Base-by-base conservation (phyloP, 2,888 invertebrate genomes). In the Cerastis rubricosa region DNA sequence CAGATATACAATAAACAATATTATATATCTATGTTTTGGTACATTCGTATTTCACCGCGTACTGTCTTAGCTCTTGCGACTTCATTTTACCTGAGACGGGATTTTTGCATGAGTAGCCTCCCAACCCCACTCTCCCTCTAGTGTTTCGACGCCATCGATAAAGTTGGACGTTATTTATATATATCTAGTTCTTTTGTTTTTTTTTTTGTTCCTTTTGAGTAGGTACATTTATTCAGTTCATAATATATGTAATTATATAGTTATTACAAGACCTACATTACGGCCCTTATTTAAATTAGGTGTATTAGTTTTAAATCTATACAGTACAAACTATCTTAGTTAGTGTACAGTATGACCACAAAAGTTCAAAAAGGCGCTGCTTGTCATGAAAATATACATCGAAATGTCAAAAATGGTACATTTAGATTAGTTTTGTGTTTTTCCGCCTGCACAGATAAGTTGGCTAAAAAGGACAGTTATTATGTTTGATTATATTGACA, bases 21-120 rank as follows among this genome's bases (percentile, higher is more conserved):
- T 61, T 89, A 88, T 47, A 85, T 83, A 82, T 83, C 74, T 78
- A 88, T 89, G 88, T 90, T 89, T 90, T 88, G 89, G 73, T 85
- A 85, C 80, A 87, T 90, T 90, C 87, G 85, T 88, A 88, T 91
- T 90, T 86, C 87, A 72, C 81, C 76, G 83, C 85, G 86, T 86
- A 86, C 83, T 91, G 89, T 91, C 91, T 91, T 90, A 89, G 86
- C 86, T 90, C 91, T 92, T 79, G 88, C 90, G 91, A 92, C 92
- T 93, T 92, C 91, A 90, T 92, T 93, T 90, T 91, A 92, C 92
- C 93, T 92, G 92, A 91, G 91, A 91, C 91, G 91, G 90, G 89
- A 90, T 92, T 93, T 93, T 92, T 93, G 92, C 93, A 92, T 92
- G 92, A 93, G 92, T 90, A 90, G 90, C 90, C 90, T 81, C 89